Percentiles rank a stretch among this genome's conserved stretches.
Evolutionary conservation across 2,797 vertebrate species (phyloP).

Genomic region (Oreonectes daqikongensis): DNA sequence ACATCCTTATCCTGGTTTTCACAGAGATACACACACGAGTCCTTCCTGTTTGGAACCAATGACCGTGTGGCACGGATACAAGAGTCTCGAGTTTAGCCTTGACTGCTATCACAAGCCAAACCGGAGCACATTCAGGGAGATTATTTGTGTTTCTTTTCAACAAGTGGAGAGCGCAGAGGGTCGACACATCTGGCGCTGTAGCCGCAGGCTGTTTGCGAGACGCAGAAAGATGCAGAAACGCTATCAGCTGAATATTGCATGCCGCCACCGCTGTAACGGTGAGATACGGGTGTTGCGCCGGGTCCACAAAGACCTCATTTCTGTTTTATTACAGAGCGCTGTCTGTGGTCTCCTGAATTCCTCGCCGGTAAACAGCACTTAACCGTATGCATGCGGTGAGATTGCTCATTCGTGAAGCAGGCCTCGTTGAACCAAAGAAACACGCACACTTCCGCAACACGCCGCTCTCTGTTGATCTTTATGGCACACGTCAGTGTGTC

Average conservation of each 20-base stretch:
- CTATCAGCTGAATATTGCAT: slow-evolving; percentile 10
- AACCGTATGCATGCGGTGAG: slow-evolving; percentile 11
- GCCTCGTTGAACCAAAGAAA: slow-evolving; percentile 57
- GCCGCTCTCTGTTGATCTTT: too few species aligned
- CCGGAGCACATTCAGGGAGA: slow-evolving; percentile 59
- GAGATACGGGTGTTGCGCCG: neutral
- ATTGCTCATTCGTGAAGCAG: slow-evolving; percentile 37
- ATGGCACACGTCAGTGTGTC: too few species aligned
- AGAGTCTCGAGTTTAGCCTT: neutral
- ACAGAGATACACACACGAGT: neutral
- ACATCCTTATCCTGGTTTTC: neutral
- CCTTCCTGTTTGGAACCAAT: slow-evolving; percentile 30
- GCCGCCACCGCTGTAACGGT: neutral
- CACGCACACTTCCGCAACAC: slow-evolving; percentile 54
- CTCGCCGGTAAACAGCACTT: neutral
- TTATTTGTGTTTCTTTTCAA: slow-evolving; percentile 58
- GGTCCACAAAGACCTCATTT: slow-evolving; percentile 21
- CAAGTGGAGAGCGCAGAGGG: slow-evolving; percentile 42
- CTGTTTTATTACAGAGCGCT: slow-evolving; percentile 4
- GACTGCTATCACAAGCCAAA: slow-evolving; percentile 60
- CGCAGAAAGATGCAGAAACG: neutral
- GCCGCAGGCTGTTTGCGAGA: slow-evolving; percentile 8
- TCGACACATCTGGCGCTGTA: slow-evolving; percentile 55
- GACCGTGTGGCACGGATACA: slow-evolving; percentile 18
- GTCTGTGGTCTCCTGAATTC: slow-evolving; percentile 1